Evolutionary conservation across 1,140 invertebrate species (phyloP).

Genomic region (Zaprionus vittiger): DNA sequence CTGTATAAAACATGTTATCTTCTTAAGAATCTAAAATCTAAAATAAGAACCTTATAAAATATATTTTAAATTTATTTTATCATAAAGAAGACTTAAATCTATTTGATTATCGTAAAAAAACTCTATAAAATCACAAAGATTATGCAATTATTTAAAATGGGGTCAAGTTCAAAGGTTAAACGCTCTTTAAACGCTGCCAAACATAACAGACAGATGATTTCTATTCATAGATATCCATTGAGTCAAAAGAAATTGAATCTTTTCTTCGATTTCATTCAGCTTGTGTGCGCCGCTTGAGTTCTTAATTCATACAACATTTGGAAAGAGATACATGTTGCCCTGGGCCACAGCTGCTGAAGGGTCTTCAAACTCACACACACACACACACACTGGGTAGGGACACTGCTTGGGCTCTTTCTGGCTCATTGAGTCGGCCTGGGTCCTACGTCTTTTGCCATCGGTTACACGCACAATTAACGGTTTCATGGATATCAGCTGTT

Average conservation of each 20-base stretch:
- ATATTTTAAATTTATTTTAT: too few species aligned
- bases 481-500: constrained; percentile 75
- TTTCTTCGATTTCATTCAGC: not conserved
- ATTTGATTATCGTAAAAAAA: too few species aligned
- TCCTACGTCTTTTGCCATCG: constrained; percentile 40
- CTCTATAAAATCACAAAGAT: not conserved
- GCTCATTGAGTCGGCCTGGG: constrained; percentile 39
- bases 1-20: too few species aligned
- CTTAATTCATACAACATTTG: not conserved
- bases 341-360: constrained; percentile 39
- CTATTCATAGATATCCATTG: not conserved
- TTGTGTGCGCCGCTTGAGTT: not conserved
- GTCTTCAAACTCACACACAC: constrained; percentile 6
- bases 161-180: constrained; percentile 3
- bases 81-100: too few species aligned
- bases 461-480: constrained; percentile 72
- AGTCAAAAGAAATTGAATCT: not conserved
- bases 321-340: constrained; percentile 15
- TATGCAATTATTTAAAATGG: not conserved
- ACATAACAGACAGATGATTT: not conserved
- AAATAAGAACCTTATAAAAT: too few species aligned
- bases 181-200: not conserved
- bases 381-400: not conserved
- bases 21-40: too few species aligned
- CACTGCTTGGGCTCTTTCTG: constrained; percentile 35